phyloP scores from a whole-genome alignment of 2,888 invertebrate species.

The Hyles lineata region DNA sequence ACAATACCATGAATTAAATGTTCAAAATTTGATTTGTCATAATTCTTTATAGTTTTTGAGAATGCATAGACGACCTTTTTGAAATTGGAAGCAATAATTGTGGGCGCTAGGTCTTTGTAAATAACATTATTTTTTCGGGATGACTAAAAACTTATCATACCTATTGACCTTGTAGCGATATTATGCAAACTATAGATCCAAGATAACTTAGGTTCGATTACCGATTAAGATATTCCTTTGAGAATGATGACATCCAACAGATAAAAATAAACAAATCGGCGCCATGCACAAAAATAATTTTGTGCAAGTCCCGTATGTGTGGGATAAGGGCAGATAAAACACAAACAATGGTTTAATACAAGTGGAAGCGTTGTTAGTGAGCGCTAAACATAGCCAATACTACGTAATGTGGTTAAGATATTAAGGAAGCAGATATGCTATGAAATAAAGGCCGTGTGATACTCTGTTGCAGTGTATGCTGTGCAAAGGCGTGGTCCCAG shows the following conservation, averaged over 20 bases:
- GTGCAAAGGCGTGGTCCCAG: slow-evolving; percentile 35
- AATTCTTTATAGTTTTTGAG: background rate
- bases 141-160: no score
- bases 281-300: no score
- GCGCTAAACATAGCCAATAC: slow-evolving; percentile 19
- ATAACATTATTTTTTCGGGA: no score
- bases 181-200: no score
- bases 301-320: no score
- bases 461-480: slow-evolving; percentile 43
- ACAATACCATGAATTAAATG: slow-evolving; percentile 63
- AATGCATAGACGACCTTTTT: background rate
- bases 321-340: background rate
- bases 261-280: no score
- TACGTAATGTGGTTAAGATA: slow-evolving; percentile 36
- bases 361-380: slow-evolving; percentile 3
- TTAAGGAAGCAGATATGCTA: slow-evolving; percentile 48
- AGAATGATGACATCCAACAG: no score
- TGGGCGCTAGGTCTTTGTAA: no score
- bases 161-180: no score
- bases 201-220: no score
- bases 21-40: slow-evolving; percentile 33
- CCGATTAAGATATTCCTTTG: no score
- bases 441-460: slow-evolving; percentile 49
- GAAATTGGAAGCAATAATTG: no score
- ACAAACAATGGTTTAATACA: slow-evolving; percentile 12